These are phyloP conservation scores for Cataglyphis cursor DNA, from an alignment of 2,888 invertebrate species.

Conservation along the genomic window DNA sequence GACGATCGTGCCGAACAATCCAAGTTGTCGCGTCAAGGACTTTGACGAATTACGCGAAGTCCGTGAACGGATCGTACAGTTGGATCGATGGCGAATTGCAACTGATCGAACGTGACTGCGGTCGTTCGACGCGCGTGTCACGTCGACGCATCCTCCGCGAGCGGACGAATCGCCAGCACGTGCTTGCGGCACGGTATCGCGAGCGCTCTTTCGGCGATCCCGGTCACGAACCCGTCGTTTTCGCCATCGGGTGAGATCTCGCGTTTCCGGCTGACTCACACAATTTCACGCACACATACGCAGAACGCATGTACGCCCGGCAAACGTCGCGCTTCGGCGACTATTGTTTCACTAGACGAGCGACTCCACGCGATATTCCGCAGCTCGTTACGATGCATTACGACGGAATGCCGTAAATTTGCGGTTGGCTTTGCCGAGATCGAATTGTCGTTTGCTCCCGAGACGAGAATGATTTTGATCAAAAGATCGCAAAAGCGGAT, in stretches of 20 bases:
- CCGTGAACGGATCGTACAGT: neutral
- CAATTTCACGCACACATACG: neutral
- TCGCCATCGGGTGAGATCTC: conserved; percentile 35
- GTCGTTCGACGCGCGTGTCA: conserved; percentile 10
- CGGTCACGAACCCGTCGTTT: conserved; percentile 47
- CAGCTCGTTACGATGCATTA: conserved; percentile 37
- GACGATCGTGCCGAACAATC: conserved; percentile 12
- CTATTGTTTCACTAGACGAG: conserved; percentile 39
- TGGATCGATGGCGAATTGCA: conserved; percentile 10
- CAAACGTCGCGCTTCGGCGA: neutral
- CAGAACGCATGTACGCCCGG: neutral
- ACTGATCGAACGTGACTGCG: conserved; percentile 29
- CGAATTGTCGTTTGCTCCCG: neutral
- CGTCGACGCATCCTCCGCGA: conserved; percentile 32
- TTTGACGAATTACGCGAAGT: conserved; percentile 22
- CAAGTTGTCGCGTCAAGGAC: conserved; percentile 17
- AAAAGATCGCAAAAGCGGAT: neutral
- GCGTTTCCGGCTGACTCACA: conserved; percentile 25
- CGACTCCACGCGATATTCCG: conserved; percentile 22
- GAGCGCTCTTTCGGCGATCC: conserved; percentile 25
- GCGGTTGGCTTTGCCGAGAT: neutral
- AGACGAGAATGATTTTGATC: conserved; percentile 1
- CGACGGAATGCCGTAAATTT: conserved; percentile 29
- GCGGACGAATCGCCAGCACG: conserved; percentile 35
- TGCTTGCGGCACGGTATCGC: neutral